phyloP scores from a whole-genome alignment of 2,113 vertebrate species.

The Atlantisia rogersi region DNA sequence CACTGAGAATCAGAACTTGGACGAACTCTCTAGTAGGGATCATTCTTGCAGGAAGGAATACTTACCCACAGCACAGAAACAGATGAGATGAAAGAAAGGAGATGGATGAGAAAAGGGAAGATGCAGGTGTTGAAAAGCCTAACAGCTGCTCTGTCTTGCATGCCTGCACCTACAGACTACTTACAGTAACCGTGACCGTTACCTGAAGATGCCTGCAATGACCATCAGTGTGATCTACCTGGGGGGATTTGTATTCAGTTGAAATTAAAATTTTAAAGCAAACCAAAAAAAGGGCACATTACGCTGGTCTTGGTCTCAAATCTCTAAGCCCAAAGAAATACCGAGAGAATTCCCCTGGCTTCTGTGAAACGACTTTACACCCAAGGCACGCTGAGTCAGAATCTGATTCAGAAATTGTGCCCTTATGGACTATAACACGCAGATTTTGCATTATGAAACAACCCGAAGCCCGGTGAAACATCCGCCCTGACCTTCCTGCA shows the following conservation, averaged over 20 bases:
- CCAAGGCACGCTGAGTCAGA: background rate
- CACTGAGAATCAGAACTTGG: background rate
- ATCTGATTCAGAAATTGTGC: background rate
- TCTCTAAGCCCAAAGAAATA: background rate
- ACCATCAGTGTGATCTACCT: background rate
- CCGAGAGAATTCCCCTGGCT: background rate
- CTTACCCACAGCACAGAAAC: background rate
- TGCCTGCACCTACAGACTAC: background rate
- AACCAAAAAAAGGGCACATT: background rate
- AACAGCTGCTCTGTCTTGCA: background rate
- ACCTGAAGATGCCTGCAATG: background rate
- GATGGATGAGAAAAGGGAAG: background rate
- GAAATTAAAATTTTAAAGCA: background rate
- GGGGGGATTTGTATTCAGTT: background rate
- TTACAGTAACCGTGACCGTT: background rate
- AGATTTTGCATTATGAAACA: background rate
- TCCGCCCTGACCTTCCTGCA: background rate
- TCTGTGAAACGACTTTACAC: background rate
- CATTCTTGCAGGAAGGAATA: background rate
- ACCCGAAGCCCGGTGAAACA: background rate
- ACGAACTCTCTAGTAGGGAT: accelerated
- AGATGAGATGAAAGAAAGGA: background rate
- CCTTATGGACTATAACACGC: background rate
- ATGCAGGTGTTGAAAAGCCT: background rate
- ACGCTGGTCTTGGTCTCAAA: background rate